phyloP scores from a whole-genome alignment of 2,113 vertebrate species.

The Panthera tigris region DNA sequence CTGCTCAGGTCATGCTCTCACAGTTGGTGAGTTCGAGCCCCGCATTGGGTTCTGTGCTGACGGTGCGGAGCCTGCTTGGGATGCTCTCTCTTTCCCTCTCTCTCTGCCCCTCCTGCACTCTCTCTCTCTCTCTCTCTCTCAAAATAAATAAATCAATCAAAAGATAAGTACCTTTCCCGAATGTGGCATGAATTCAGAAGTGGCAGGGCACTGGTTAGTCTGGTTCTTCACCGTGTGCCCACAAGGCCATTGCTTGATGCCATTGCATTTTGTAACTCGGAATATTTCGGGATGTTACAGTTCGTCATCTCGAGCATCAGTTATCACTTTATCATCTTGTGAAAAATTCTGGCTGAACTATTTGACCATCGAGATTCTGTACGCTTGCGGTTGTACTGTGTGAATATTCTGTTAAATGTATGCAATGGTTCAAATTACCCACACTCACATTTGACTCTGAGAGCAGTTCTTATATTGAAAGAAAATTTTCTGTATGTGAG shows the following conservation, averaged over 20 bases:
- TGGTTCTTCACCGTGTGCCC: neutral
- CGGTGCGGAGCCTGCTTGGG: no score
- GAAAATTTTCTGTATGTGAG: neutral
- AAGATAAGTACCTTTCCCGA: neutral
- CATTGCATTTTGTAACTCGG: neutral
- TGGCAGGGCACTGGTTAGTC: neutral
- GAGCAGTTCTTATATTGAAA: neutral
- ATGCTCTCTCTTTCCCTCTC: no score
- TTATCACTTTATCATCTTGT: neutral
- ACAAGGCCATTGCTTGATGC: rapidly evolving
- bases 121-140: no score
- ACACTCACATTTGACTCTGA: neutral
- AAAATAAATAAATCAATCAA: no score
- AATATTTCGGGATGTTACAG: neutral
- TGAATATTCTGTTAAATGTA: neutral
- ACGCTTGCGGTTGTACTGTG: no score
- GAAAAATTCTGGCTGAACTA: neutral
- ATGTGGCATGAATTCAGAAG: no score
- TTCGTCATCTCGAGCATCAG: neutral
- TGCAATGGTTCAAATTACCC: neutral
- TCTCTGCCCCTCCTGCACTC: no score
- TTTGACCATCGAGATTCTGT: neutral
- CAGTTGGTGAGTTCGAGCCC: no score
- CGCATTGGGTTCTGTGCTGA: no score
- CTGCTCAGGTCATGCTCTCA: no score